Evolutionary conservation across 2,113 vertebrate species (phyloP), one percentile per base, ranked within the genome.

Genomic region (Melospiza georgiana): DNA sequence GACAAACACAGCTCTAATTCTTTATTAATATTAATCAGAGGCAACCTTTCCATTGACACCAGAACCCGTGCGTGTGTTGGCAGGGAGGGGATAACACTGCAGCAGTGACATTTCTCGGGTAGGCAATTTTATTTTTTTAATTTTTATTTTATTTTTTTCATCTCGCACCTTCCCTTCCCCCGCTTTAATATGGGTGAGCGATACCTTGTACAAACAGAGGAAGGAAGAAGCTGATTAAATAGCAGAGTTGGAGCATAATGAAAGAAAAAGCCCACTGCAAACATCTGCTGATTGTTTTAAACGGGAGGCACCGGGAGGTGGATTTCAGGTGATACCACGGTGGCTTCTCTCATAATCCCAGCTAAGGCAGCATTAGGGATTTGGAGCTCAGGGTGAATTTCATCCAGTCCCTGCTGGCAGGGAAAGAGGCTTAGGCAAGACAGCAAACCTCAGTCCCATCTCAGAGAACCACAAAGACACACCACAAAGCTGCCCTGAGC

Each of bases 1-100:
- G 94, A 96, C 97, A 97, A 97, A 97, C 80, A 94, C 28, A 82
- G 94, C 95, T 93, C 97, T 97, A 97, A 97, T 98, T 97, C 96
- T 98, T 96, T 97, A 97, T 98, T 98, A 97, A 97, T 97, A 97
- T 98, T 98, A 98, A 97, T 97, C 97, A 97, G 80, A 96, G 94
- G 93, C 94, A 98, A 96, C 94, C 97, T 98, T 98, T 97, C 82
- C 87, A 91, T 28, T 90, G 92, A 95, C 95, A 92, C 90, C 90
- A 68, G 80, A 95, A 95, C 97, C 91, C 19, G 12, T 93, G 95
- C 4, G 2, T 79, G 91, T 90, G 93, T 91, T 97, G 97, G 96
- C 85, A 95, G 90, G 96, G 92, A 96, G 67, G 87, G 96, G 69
- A 95, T 97, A 95, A 97, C 91, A 82, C 65, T 12, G 11, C 7